Percentiles rank a stretch among this genome's conserved stretches.
Conservation (phyloP, 2,797 vertebrate genomes). For the Streptopelia turtur region DNA sequence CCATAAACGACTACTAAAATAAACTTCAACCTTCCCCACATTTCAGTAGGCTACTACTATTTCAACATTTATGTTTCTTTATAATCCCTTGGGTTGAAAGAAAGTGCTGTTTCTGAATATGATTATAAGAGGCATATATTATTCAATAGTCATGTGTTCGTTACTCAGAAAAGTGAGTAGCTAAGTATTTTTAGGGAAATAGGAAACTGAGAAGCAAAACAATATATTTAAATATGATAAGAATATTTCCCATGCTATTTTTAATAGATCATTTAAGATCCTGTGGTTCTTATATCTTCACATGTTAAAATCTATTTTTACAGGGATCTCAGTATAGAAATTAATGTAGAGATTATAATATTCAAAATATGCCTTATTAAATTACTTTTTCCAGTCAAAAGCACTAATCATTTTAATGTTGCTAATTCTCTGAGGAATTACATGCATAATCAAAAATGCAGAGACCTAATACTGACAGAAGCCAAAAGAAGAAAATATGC, state of each 20-base stretch:
- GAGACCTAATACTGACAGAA: neutral
- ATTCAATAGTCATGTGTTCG: neutral
- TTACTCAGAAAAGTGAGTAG: neutral
- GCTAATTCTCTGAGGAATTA: neutral
- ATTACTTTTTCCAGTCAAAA: neutral
- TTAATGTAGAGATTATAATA: neutral
- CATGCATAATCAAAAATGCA: neutral
- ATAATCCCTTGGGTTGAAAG: neutral
- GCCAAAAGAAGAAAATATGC: neutral
- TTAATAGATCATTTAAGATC: neutral
- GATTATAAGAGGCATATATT: neutral
- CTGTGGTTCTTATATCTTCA: neutral
- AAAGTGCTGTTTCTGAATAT: neutral
- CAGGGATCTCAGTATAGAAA: neutral
- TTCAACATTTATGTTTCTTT: neutral
- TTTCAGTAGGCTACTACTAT: neutral
- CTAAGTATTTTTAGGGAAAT: neutral
- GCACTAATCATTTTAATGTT: neutral
- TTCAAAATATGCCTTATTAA: neutral
- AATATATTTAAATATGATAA: neutral
- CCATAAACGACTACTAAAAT: neutral
- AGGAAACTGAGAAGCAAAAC: neutral
- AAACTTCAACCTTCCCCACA: neutral
- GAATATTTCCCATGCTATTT: neutral
- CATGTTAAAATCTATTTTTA: neutral